phyloP scores from a whole-genome alignment of 2,888 invertebrate species.

The Neoitamus cyanurus region DNA sequence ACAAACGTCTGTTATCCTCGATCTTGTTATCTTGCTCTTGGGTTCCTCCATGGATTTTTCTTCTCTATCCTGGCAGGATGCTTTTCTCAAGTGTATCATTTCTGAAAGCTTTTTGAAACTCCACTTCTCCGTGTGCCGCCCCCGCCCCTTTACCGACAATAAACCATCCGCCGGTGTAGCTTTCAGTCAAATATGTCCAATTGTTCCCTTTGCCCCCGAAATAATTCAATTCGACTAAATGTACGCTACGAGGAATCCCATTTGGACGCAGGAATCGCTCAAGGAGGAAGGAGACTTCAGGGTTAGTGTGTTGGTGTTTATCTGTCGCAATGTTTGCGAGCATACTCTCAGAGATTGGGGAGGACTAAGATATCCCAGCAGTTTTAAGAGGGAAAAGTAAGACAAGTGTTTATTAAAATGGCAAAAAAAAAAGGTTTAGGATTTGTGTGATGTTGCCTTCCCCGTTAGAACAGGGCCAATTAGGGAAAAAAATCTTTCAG shows the following conservation, averaged over 20 bases:
- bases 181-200: background rate
- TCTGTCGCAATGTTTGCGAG: background rate
- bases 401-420: background rate
- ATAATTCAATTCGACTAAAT: background rate
- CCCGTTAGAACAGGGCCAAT: background rate
- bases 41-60: background rate
- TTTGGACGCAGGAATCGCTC: background rate
- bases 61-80: background rate
- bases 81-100: background rate
- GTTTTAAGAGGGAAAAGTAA: background rate
- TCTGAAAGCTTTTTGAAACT: background rate
- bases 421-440: background rate
- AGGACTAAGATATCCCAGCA: background rate
- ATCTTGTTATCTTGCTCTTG: background rate
- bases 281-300: background rate
- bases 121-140: no score
- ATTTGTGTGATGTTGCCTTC: background rate
- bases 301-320: background rate
- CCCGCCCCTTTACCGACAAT: background rate
- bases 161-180: background rate
- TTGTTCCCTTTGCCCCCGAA: background rate
- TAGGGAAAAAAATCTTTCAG: background rate
- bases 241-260: background rate
- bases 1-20: slow-evolving; percentile 17
- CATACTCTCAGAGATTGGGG: background rate